Evolutionary conservation across 2,888 invertebrate genomes (phyloP).

Genomic region (Holacanthella duospinosa): DNA sequence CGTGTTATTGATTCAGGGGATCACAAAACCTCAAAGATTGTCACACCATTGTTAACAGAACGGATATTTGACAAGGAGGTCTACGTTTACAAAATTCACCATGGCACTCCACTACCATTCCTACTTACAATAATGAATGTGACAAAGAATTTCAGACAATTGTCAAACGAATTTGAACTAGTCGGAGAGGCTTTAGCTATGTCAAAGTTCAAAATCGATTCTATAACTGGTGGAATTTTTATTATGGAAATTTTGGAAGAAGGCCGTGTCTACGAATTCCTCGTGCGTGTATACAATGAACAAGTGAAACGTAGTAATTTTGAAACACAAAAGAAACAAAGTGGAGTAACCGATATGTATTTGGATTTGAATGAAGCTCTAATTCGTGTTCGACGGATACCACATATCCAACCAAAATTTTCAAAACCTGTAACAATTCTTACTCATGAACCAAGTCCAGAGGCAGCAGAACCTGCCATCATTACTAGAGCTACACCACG

Average conservation of each 20-base stretch:
- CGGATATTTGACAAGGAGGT: constrained; percentile 49
- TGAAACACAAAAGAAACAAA: constrained; percentile 25
- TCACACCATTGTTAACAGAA: constrained; percentile 39
- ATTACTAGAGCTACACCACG: constrained; percentile 15
- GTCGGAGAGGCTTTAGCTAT: constrained; percentile 40
- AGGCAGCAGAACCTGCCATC: constrained; percentile 10
- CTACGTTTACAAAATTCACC: constrained; percentile 70
- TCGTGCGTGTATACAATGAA: constrained; percentile 43
- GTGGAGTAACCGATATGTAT: background rate
- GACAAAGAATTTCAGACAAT: constrained; percentile 54
- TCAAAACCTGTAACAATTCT: background rate
- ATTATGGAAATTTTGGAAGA: constrained; percentile 64
- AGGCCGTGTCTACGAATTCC: constrained; percentile 56
- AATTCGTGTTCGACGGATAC: constrained; percentile 20
- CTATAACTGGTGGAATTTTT: constrained; percentile 63
- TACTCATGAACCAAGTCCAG: background rate
- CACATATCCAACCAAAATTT: constrained; percentile 2
- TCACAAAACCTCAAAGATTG: constrained; percentile 45
- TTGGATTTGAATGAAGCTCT: constrained; percentile 35
- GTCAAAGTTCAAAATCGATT: constrained; percentile 61
- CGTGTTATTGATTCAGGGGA: constrained; percentile 36
- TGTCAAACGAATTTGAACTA: constrained; percentile 43
- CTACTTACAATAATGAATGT: constrained; percentile 66
- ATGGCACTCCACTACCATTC: constrained; percentile 65
- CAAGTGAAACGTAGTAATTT: constrained; percentile 23